These are phyloP conservation scores for Platysteira castanea DNA, from an alignment of 2,113 vertebrate genomes.

Conservation along the genomic window DNA sequence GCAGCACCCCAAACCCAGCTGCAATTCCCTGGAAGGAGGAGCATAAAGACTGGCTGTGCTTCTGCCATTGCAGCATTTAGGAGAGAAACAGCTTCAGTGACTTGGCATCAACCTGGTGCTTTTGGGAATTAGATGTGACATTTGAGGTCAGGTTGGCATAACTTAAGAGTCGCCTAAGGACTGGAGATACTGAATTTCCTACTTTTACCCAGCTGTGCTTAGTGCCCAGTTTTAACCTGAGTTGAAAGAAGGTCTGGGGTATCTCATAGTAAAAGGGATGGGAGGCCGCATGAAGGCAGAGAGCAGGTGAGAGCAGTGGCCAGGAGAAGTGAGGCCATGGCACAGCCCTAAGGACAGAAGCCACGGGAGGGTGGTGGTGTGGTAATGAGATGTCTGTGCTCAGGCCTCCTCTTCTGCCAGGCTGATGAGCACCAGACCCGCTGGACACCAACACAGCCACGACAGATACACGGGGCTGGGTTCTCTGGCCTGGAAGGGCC, in stretches of 20 bases:
- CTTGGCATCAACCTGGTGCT: background rate
- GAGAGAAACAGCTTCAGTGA: background rate
- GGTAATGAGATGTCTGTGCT: background rate
- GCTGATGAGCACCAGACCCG: accelerated
- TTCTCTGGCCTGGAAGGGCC: background rate
- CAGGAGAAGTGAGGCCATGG: accelerated
- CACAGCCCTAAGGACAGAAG: background rate
- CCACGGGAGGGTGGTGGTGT: background rate
- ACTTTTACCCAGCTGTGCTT: background rate
- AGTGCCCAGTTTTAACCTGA: background rate
- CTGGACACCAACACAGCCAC: background rate
- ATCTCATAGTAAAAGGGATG: background rate
- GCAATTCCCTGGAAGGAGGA: background rate
- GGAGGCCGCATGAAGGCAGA: background rate
- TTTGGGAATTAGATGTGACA: background rate
- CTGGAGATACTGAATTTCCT: background rate
- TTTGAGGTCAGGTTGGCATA: background rate
- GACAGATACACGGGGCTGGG: accelerated
- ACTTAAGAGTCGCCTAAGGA: background rate
- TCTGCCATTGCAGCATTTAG: background rate
- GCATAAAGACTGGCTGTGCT: background rate
- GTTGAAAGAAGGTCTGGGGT: background rate
- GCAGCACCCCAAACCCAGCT: background rate
- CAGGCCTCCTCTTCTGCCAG: background rate
- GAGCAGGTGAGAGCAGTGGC: background rate